Conservation (phyloP, 1,140 invertebrate species). For the Calycopis cecrops region DNA sequence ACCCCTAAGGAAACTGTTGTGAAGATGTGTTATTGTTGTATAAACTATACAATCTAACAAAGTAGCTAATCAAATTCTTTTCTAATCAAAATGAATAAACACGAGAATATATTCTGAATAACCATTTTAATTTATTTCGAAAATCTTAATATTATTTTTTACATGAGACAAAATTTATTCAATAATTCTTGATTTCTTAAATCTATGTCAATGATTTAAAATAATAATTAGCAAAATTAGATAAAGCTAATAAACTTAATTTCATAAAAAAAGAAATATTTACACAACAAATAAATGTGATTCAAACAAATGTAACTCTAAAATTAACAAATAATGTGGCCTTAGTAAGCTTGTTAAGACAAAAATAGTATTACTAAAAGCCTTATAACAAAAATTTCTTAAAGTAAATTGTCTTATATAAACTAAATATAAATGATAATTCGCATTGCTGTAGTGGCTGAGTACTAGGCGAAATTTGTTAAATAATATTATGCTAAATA, state of each 20-base stretch:
- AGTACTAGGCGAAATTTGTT: conserved; percentile 20
- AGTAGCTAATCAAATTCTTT: too few relatives aligned
- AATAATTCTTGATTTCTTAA: conserved; percentile 51
- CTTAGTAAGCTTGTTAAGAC: conserved; percentile 37
- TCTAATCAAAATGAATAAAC: conserved; percentile 32
- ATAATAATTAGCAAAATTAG: conserved; percentile 33
- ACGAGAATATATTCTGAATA: conserved; percentile 1
- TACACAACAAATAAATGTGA: conserved; percentile 55
- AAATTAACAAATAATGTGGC: conserved; percentile 18
- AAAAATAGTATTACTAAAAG: conserved; percentile 34
- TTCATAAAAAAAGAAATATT: conserved; percentile 59
- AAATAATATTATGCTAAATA: conserved; percentile 21
- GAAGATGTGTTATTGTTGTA: too few relatives aligned
- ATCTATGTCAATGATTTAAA: conserved; percentile 35
- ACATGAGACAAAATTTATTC: conserved; percentile 57
- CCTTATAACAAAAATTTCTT: conserved; percentile 12
- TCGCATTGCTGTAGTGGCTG: conserved; percentile 32
- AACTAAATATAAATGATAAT: conserved; percentile 38
- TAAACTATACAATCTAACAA: too few relatives aligned
- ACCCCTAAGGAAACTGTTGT: too few relatives aligned
- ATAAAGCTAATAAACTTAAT: conserved; percentile 41
- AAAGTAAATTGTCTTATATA: conserved; percentile 12
- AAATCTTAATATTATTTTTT: conserved; percentile 66
- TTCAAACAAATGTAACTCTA: conserved; percentile 15
- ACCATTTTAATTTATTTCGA: conserved; percentile 33